phyloP scores from a whole-genome alignment of 2,888 invertebrate species.

The Cryptocephalus moraei region DNA sequence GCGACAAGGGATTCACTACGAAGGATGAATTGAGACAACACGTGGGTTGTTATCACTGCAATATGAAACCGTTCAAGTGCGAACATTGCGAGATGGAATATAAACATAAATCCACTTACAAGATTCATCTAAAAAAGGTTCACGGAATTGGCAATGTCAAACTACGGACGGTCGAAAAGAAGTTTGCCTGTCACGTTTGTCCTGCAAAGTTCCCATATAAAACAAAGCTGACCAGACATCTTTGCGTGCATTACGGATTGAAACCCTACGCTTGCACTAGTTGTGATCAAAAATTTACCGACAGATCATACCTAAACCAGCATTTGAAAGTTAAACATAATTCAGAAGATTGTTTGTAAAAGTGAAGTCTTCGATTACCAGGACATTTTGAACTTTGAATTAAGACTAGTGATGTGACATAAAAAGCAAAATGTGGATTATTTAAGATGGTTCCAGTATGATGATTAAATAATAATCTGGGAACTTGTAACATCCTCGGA shows the following conservation, averaged over 20 bases:
- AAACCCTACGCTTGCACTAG: slow-evolving; percentile 22
- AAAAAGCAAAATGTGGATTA: too few relatives aligned
- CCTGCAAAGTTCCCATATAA: slow-evolving; percentile 33
- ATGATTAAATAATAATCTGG: too few relatives aligned
- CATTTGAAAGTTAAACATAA: slow-evolving; percentile 15
- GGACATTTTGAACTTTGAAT: too few relatives aligned
- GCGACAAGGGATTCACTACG: slow-evolving; percentile 22
- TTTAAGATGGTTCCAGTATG: too few relatives aligned
- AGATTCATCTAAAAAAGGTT: slow-evolving; percentile 43
- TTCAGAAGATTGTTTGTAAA: background rate
- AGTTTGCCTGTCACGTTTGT: slow-evolving; percentile 25
- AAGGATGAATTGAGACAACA: slow-evolving; percentile 23
- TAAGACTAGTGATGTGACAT: too few relatives aligned
- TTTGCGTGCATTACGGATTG: slow-evolving; percentile 24
- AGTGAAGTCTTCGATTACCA: too few relatives aligned
- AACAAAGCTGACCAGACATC: slow-evolving; percentile 24
- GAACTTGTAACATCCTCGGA: too few relatives aligned
- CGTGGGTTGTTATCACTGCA: slow-evolving; percentile 19
- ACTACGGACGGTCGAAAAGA: slow-evolving; percentile 29
- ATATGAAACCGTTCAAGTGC: slow-evolving; percentile 30
- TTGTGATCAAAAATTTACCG: slow-evolving; percentile 25
- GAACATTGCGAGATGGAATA: slow-evolving; percentile 42
- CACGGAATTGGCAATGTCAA: slow-evolving; percentile 34
- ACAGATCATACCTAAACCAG: slow-evolving; percentile 25
- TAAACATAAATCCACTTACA: slow-evolving; percentile 10